Base-by-base conservation (phyloP, 2,888 invertebrate species). In the Drosophila parthenogenetica region DNA sequence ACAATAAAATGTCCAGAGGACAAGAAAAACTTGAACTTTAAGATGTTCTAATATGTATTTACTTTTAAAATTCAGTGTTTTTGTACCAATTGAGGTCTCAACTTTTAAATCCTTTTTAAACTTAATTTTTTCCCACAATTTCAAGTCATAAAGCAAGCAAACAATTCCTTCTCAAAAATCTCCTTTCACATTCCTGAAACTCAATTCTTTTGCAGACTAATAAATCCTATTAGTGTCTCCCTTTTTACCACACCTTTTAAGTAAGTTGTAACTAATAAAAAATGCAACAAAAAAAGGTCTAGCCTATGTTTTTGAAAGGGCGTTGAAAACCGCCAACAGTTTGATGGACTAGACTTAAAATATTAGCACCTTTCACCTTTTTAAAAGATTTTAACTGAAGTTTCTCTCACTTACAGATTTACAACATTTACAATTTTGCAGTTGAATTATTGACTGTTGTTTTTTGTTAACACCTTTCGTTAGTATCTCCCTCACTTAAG, bases 301-400 rank as follows among this genome's bases (percentile, higher is more conserved):
- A 35, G 35, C 3, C 35, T 4, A 29, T 55, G 16, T 22, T 57
- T 57, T 46, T 19, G 29, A 42, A 29, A 50, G 54, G 45, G 13
- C 25, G 51, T 62, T 68, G 10, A 54, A 8, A 54, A 39, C 17
- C 22, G 22, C 14, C 51, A 43, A 11, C 53, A 25, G 8, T 46
- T 50, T 14, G 37, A 53, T 29, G 51, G 13, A 37, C 16, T 13
- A 48, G 32, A 46, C 17, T 43, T 45, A 14, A 22, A 43, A 7
- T 61, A 50, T 68, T 75, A 53, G 40, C 79, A 75, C 75, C 75
- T 75, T 75, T 75, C 75, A 69, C 75, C 53, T 16, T 13, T 42
- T 32, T 22, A 14, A 43, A 43, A 32, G 17, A 46, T 29, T 11
- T 4, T 29, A 10, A 42, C 32, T 61, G 14, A 25, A 54, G 49